Evolutionary conservation across 2,113 vertebrate species (phyloP).

Genomic region (Motacilla alba): DNA sequence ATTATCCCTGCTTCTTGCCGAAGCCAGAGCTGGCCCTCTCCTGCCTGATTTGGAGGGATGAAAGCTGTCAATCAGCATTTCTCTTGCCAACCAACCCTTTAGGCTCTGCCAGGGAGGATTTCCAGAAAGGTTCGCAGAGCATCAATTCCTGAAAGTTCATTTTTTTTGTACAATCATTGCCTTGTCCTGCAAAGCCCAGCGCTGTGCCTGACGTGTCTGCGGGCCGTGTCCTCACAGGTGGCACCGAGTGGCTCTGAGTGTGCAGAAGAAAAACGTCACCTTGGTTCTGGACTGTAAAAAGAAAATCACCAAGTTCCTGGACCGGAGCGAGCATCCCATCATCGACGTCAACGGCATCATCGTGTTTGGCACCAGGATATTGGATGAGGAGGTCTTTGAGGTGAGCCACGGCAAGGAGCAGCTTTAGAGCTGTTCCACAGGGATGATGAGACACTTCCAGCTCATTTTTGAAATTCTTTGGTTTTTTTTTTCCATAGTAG

Average conservation of each 20-base stretch:
- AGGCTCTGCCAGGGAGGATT: not conserved
- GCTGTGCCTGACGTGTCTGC: not conserved
- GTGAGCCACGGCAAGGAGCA: conserved; percentile 52
- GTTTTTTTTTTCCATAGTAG: fast-evolving
- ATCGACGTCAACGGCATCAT: conserved; percentile 94
- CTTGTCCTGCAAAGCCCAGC: not conserved
- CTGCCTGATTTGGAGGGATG: not conserved
- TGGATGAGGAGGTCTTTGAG: conserved; percentile 98
- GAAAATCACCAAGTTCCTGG: conserved; percentile 83
- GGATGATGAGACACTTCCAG: fast-evolving
- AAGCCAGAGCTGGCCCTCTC: not conserved
- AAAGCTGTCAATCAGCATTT: not conserved
- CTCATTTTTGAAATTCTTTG: fast-evolving
- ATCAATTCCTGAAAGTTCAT: fast-evolving
- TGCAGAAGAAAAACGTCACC: conserved; percentile 91
- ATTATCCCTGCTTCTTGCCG: not conserved
- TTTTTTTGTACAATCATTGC: not conserved
- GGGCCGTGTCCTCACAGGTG: conserved; percentile 75
- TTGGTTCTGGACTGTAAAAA: conserved; percentile 96
- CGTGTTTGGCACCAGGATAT: conserved; percentile 94
- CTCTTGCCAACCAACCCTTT: not conserved
- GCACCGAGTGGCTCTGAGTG: conserved; percentile 93
- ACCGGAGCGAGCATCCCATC: conserved; percentile 83
- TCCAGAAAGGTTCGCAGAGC: not conserved
- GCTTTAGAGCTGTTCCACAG: not conserved